phyloP scores from a whole-genome alignment of 2,888 invertebrate species.

The Steinernema carpocapsae region DNA sequence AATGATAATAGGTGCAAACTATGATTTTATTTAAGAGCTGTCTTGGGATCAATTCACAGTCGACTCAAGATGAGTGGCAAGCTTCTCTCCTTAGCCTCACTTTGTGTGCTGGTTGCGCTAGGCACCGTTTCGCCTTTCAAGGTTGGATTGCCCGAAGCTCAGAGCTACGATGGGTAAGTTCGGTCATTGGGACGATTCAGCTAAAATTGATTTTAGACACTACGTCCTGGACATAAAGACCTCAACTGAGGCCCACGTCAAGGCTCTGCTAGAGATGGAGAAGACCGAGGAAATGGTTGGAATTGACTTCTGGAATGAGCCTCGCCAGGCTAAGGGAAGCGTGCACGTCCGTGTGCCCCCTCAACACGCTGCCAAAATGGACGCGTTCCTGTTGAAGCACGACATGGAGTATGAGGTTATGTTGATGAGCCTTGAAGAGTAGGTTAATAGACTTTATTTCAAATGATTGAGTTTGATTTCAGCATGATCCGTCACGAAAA shows the following conservation, averaged over 20 bases:
- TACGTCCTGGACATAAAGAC: background rate
- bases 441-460: too few species aligned
- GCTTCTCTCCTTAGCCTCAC: too few species aligned
- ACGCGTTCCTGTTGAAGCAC: background rate
- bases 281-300: background rate
- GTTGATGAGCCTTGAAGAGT: background rate
- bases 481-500: background rate
- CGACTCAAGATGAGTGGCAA: too few species aligned
- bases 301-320: conserved; percentile 16
- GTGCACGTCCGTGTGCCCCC: conserved; percentile 9
- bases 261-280: conserved; percentile 17
- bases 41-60: too few species aligned
- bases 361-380: background rate
- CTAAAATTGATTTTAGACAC: background rate
- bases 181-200: too few species aligned
- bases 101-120: too few species aligned
- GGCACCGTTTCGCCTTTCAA: too few species aligned
- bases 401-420: background rate
- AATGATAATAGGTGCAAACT: too few species aligned
- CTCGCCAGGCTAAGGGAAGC: background rate
- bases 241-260: background rate
- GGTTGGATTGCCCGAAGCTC: too few species aligned
- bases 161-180: too few species aligned
- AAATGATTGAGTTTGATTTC: too few species aligned
- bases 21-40: too few species aligned